phyloP scores from a whole-genome alignment of 2,888 invertebrate genomes.

The Bimastos eiseni region DNA sequence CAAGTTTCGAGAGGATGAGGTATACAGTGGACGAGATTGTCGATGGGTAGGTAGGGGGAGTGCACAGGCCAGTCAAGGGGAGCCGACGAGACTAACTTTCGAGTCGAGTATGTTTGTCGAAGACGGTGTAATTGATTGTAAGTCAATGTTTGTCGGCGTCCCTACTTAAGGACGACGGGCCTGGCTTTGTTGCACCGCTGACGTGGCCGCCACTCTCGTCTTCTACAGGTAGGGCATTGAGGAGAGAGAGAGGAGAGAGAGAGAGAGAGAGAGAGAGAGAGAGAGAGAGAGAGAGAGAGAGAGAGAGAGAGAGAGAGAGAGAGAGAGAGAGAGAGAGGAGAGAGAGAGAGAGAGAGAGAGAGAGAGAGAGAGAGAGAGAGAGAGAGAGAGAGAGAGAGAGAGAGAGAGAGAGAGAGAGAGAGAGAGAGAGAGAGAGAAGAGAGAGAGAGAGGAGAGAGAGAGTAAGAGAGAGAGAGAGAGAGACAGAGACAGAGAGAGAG shows the following conservation, averaged over 20 bases:
- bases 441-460: slow-evolving; percentile 33
- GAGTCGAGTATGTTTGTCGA: slow-evolving; percentile 13
- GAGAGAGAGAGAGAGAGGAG: slow-evolving; percentile 30
- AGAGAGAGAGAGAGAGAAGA: too few relatives aligned
- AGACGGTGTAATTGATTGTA: background rate
- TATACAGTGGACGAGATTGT: background rate
- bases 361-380: slow-evolving; percentile 8
- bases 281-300: background rate
- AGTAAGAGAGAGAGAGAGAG: slow-evolving; percentile 33
- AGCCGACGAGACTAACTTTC: background rate
- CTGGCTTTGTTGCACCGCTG: background rate
- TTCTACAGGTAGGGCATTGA: background rate
- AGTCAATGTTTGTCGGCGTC: background rate
- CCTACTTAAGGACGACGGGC: background rate
- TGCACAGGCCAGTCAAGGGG: background rate
- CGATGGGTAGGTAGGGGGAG: background rate
- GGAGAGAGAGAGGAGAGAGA: background rate
- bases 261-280: background rate
- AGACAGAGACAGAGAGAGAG: slow-evolving; percentile 35
- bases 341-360: background rate
- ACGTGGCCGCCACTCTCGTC: background rate
- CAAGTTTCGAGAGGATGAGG: background rate
- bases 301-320: slow-evolving; percentile 28
- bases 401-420: slow-evolving; percentile 21
- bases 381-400: slow-evolving; percentile 28